Percentiles rank a stretch among this genome's conserved stretches.
Evolutionary conservation across 2,888 invertebrate genomes (phyloP).

Genomic region (Campoletis raptor): DNA sequence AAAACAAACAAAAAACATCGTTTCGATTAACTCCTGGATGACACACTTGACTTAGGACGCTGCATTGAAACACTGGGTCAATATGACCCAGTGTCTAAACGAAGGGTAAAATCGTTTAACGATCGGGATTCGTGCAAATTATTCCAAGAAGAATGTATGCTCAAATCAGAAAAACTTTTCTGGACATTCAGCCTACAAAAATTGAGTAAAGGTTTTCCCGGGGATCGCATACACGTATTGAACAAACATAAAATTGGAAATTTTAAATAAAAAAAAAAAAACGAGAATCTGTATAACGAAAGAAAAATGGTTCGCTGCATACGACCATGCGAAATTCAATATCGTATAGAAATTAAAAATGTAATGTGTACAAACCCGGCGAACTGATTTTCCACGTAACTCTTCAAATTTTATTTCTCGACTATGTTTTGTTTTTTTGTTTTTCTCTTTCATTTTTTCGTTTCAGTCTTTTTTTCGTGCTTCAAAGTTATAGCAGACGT

Average conservation of each 20-base stretch:
- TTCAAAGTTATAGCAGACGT: constrained; percentile 28
- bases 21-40: not conserved
- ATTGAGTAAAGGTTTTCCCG: not conserved
- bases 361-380: not conserved
- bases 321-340: not conserved
- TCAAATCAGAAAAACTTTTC: not conserved
- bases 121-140: not conserved
- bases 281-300: not conserved
- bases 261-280: not conserved
- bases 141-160: not conserved
- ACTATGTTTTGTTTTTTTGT: not conserved
- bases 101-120: not conserved
- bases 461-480: constrained; percentile 6
- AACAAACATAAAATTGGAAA: not conserved
- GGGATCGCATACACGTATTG: not conserved
- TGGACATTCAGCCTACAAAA: not conserved
- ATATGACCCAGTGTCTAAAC: not conserved
- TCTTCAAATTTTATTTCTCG: constrained; percentile 10
- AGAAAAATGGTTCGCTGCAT: not conserved
- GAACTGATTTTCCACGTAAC: constrained; percentile 20
- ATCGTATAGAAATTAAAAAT: constrained; percentile 6
- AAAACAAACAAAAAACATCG: not conserved
- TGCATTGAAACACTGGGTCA: not conserved
- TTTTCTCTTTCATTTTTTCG: not conserved
- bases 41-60: no score